phyloP scores from a whole-genome alignment of 2,888 invertebrate genomes.

The Pandemis heparana region DNA sequence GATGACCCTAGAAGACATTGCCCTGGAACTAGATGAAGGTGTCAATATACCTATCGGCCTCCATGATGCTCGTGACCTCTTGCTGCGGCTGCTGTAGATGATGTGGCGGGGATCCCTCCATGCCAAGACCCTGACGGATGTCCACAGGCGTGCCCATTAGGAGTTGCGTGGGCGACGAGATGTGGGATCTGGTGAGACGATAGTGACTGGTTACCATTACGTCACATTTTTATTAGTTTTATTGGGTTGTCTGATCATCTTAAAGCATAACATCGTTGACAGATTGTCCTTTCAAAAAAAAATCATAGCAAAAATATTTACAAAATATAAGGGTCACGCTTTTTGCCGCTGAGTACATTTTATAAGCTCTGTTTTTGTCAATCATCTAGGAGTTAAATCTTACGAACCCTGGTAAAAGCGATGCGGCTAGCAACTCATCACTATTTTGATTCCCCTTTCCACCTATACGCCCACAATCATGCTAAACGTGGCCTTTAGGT shows the following conservation, averaged over 20 bases:
- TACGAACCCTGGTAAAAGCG: no score
- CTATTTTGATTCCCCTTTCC: no score
- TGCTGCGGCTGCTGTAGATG: slow-evolving; percentile 76
- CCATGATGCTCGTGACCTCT: slow-evolving; percentile 82
- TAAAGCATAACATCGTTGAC: not conserved
- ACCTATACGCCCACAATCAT: no score
- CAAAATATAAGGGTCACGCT: no score
- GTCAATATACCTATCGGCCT: slow-evolving; percentile 75
- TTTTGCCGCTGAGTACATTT: no score
- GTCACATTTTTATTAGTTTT: slow-evolving; percentile 2
- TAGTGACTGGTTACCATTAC: not conserved
- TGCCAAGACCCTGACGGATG: slow-evolving; percentile 69
- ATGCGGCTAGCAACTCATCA: no score
- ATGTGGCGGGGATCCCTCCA: slow-evolving; percentile 77
- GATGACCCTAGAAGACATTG: not conserved
- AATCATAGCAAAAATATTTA: no score
- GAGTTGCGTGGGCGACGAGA: slow-evolving; percentile 81
- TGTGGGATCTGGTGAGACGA: slow-evolving; percentile 71
- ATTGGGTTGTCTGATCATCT: not conserved
- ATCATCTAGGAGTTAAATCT: no score
- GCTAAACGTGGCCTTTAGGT: no score
- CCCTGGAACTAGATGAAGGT: not conserved
- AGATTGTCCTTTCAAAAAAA: no score
- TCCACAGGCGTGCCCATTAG: slow-evolving; percentile 80
- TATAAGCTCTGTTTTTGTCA: no score